A percentile compares a stretch with the other conserved stretches of the same genome.
These are phyloP conservation scores for Lithobates sylvaticus DNA, from an alignment of 2,797 vertebrate species.

Conservation along the genomic window DNA sequence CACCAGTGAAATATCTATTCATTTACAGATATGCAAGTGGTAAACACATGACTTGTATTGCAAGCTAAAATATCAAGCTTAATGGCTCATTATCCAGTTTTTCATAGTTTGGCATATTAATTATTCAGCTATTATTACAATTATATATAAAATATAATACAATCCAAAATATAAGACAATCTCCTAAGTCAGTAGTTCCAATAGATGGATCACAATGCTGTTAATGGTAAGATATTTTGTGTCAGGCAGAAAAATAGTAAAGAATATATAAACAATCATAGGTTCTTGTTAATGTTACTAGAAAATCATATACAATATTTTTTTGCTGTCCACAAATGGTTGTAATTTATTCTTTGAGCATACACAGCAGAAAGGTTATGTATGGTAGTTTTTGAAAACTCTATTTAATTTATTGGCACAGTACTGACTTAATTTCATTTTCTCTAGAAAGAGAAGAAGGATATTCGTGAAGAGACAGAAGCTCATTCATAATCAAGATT, in stretches of 20 bases:
- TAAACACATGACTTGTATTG: no score
- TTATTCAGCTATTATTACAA: no score
- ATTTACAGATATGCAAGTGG: no score
- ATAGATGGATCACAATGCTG: no score
- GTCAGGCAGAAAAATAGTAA: background rate
- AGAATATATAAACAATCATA: background rate
- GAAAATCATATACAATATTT: slow-evolving; percentile 12
- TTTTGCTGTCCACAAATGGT: slow-evolving; percentile 2
- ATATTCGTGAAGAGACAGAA: slow-evolving; percentile 31
- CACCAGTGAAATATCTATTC: no score
- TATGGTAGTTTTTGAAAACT: slow-evolving; percentile 43
- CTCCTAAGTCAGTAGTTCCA: background rate
- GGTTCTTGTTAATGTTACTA: background rate
- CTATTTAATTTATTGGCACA: slow-evolving; percentile 46
- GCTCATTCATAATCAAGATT: slow-evolving; percentile 56
- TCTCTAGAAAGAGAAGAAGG: slow-evolving; percentile 23
- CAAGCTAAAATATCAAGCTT: no score
- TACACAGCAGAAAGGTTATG: slow-evolving; percentile 53
- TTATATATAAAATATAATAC: no score
- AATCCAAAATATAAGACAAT: background rate
- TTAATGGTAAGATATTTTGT: background rate
- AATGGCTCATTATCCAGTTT: no score
- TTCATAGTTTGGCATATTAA: no score
- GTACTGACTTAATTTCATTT: slow-evolving; percentile 41
- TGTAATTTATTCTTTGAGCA: slow-evolving; percentile 39